A percentile compares a stretch with the other conserved stretches of the same genome.
These are phyloP conservation scores for Bettongia penicillata DNA, from an alignment of 2,113 vertebrate genomes.

Conservation along the genomic window DNA sequence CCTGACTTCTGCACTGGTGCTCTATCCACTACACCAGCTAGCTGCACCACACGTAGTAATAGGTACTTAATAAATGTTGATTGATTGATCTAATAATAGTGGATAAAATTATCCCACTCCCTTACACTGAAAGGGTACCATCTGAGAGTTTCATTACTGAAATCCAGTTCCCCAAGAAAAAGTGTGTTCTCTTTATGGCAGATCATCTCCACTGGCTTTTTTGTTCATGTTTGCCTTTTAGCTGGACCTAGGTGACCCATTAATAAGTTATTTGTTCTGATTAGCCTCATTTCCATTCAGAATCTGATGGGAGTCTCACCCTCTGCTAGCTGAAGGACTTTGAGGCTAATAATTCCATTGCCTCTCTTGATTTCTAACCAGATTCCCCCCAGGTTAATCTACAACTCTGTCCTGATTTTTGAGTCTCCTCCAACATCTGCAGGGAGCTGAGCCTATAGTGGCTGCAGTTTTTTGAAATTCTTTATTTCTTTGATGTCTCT, in stretches of 20 bases:
- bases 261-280: conserved; percentile 61
- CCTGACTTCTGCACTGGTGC: too few relatives aligned
- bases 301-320: background rate
- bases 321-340: background rate
- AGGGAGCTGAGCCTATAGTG: too few relatives aligned
- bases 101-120: too few relatives aligned
- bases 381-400: background rate
- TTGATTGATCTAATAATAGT: too few relatives aligned
- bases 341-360: background rate
- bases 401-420: too few relatives aligned
- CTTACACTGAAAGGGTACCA: too few relatives aligned
- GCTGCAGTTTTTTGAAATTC: too few relatives aligned
- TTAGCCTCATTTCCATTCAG: background rate
- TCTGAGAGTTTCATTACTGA: background rate
- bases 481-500: too few relatives aligned
- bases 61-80: too few relatives aligned
- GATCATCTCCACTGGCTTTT: background rate
- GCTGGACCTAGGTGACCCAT: conserved; percentile 68
- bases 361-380: conserved; percentile 2
- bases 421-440: too few relatives aligned
- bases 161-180: background rate
- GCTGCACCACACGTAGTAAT: too few relatives aligned
- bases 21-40: too few relatives aligned
- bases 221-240: background rate
- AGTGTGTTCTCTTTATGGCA: background rate